These are phyloP conservation scores for Drosophila santomea DNA, from an alignment of 1,140 invertebrate species.

Conservation along the genomic window DNA sequence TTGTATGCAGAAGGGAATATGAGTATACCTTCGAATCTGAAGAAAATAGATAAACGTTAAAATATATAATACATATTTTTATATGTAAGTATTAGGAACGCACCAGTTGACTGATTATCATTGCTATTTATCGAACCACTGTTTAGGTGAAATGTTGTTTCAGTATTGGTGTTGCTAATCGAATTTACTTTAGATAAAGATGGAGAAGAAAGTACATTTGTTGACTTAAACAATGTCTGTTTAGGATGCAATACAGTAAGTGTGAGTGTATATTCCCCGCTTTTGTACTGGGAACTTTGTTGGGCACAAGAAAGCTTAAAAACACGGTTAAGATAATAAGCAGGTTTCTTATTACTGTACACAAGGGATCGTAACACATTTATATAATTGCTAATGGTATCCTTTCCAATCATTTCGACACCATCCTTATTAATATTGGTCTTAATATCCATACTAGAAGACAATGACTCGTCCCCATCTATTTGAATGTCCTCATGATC, in stretches of 20 bases:
- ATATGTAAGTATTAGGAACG: not conserved
- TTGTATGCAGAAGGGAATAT: slow-evolving; percentile 76
- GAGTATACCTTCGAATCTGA: slow-evolving; percentile 74
- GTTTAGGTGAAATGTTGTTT: slow-evolving; percentile 22
- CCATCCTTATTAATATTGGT: slow-evolving; percentile 88
- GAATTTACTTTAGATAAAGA: slow-evolving; percentile 16
- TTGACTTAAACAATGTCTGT: slow-evolving; percentile 81
- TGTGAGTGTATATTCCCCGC: slow-evolving; percentile 94
- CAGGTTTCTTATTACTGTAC: slow-evolving; percentile 97
- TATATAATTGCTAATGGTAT: slow-evolving; percentile 92
- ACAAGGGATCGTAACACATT: slow-evolving; percentile 93
- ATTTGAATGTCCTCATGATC: slow-evolving; percentile 92
- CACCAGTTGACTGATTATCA: slow-evolving; percentile 43
- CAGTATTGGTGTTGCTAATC: slow-evolving; percentile 29
- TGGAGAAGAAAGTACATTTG: slow-evolving; percentile 33
- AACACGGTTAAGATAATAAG: slow-evolving; percentile 96
- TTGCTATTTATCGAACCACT: slow-evolving; percentile 8
- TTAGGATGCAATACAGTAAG: slow-evolving; percentile 92
- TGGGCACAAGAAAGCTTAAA: slow-evolving; percentile 98
- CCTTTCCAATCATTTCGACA: slow-evolving; percentile 92
- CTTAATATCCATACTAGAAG: slow-evolving; percentile 81
- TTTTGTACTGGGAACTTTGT: slow-evolving; percentile 95
- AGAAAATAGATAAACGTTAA: slow-evolving; percentile 16
- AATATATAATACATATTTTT: not conserved
- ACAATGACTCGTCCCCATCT: slow-evolving; percentile 75